A percentile compares a stretch with the other conserved stretches of the same genome.
Conservation (phyloP, 1,140 invertebrate genomes). For the Drosophila tropicalis region DNA sequence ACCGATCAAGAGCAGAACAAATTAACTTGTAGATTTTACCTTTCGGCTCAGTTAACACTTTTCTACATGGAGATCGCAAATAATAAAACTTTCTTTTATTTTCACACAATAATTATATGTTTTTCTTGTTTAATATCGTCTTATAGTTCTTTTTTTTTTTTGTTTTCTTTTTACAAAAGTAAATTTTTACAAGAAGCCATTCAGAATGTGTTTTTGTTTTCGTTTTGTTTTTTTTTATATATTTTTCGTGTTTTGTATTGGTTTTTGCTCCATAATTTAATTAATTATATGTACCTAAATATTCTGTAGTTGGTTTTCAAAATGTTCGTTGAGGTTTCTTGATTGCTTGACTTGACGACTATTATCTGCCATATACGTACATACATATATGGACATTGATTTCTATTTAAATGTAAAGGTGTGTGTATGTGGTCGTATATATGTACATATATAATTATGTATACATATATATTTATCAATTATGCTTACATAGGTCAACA, state of each 20-base stretch:
- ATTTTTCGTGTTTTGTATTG: conserved; percentile 21
- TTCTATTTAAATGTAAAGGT: conserved; percentile 40
- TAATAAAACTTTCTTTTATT: background rate
- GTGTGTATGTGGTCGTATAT: conserved; percentile 46
- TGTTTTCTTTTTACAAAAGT: conserved; percentile 76
- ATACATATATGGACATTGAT: conserved; percentile 13
- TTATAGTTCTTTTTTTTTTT: conserved; percentile 56
- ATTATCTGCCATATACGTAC: conserved; percentile 27
- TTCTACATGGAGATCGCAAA: no score
- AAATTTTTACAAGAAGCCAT: conserved; percentile 76
- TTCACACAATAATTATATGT: conserved; percentile 1
- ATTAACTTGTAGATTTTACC: conserved; percentile 94
- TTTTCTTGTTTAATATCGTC: conserved; percentile 71
- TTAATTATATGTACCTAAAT: conserved; percentile 44
- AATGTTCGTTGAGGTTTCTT: conserved; percentile 74
- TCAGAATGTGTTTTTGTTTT: conserved; percentile 37
- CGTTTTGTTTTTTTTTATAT: conserved; percentile 17
- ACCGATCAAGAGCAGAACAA: conserved; percentile 97
- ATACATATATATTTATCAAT: conserved; percentile 60
- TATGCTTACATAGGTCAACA: conserved; percentile 66
- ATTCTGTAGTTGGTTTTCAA: conserved; percentile 52
- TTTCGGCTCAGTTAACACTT: no score
- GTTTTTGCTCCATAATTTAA: conserved; percentile 25
- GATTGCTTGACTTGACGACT: conserved; percentile 72
- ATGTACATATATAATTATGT: conserved; percentile 41